Conservation (phyloP, 2,888 invertebrate genomes). For the Morinoia aosen region DNA sequence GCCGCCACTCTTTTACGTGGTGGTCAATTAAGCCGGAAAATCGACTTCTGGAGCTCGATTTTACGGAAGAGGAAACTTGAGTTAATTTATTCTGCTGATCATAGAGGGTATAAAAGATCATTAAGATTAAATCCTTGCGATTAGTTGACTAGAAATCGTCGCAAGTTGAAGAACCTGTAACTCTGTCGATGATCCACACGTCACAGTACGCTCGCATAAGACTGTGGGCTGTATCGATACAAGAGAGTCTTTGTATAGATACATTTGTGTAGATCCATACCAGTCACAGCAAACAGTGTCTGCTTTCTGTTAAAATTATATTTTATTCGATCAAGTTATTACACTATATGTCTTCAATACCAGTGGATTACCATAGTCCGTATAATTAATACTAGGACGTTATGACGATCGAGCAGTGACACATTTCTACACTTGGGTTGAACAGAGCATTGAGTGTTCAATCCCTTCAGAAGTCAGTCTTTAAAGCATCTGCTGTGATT, state of each 20-base stretch:
- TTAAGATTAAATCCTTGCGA: not conserved
- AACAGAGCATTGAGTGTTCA: too few species aligned
- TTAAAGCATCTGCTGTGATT: not conserved
- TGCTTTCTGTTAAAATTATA: too few species aligned
- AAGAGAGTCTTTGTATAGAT: not conserved
- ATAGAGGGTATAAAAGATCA: not conserved
- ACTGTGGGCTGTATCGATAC: not conserved
- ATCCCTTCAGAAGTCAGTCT: too few species aligned
- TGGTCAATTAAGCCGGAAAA: not conserved
- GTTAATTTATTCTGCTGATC: not conserved
- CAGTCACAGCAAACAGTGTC: too few species aligned
- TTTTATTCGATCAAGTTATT: too few species aligned
- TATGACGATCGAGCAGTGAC: too few species aligned
- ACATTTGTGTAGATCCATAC: too few species aligned
- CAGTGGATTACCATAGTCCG: too few species aligned
- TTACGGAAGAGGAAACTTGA: not conserved
- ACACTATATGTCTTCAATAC: too few species aligned
- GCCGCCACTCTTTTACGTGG: not conserved
- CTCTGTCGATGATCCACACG: not conserved
- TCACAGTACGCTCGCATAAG: not conserved
- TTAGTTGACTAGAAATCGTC: not conserved
- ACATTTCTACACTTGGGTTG: too few species aligned
- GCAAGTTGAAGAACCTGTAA: not conserved
- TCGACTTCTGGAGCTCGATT: not conserved
- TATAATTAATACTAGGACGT: too few species aligned